A percentile compares a stretch with the other conserved stretches of the same genome.
These are phyloP conservation scores for Drosophila ohnishii DNA, from an alignment of 1,140 invertebrate species.

Conservation along the genomic window DNA sequence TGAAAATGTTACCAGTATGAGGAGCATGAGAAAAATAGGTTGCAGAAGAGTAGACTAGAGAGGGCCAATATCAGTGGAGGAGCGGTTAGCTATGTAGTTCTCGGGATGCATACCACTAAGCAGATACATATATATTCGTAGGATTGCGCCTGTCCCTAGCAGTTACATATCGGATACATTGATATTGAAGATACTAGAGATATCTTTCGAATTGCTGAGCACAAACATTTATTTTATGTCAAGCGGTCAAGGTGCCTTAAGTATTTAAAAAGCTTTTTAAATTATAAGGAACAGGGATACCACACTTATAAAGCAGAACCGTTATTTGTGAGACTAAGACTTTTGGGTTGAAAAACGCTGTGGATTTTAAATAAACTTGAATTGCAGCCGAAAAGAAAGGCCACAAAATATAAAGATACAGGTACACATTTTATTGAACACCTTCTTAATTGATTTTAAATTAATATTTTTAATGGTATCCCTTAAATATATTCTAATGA, in stretches of 20 bases:
- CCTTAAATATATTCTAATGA: too few relatives aligned
- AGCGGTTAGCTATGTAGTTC: slow-evolving; percentile 18
- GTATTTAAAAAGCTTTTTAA: slow-evolving; percentile 8
- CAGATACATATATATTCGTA: slow-evolving; percentile 11
- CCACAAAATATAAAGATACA: neutral
- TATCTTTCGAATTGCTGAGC: neutral
- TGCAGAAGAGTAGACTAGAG: slow-evolving; percentile 35
- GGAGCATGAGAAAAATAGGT: slow-evolving; percentile 58
- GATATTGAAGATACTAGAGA: neutral
- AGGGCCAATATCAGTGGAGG: slow-evolving; percentile 49
- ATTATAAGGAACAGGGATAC: neutral
- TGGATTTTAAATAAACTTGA: neutral
- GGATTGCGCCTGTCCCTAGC: neutral
- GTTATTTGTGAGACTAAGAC: neutral
- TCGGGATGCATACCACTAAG: slow-evolving; percentile 43
- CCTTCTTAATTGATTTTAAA: neutral
- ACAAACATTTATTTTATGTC: neutral
- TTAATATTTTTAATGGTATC: neutral
- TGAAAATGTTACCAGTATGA: slow-evolving; percentile 83
- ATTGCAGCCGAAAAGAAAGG: neutral
- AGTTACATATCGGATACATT: neutral
- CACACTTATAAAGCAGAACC: neutral
- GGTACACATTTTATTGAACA: neutral
- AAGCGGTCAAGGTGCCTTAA: slow-evolving; percentile 1
- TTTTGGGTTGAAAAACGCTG: neutral